phyloP scores from a whole-genome alignment of 2,888 invertebrate genomes.

The Hybos culiciformis region DNA sequence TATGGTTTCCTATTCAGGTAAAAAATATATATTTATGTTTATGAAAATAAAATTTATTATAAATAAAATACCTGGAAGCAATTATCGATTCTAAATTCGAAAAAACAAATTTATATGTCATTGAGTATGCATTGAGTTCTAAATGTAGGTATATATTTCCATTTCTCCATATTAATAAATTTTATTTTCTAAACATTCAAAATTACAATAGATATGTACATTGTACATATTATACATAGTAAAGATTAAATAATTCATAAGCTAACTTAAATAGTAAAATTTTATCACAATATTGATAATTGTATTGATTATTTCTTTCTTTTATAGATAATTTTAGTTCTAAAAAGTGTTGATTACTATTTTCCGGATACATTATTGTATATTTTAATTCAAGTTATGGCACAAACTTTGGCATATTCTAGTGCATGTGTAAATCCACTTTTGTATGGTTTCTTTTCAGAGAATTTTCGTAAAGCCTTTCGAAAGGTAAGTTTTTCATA shows the following conservation, averaged over 20 bases:
- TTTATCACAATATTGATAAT: too few relatives aligned
- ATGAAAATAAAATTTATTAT: background rate
- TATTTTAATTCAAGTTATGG: slow-evolving; percentile 58
- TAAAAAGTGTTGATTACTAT: slow-evolving; percentile 54
- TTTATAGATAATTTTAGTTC: slow-evolving; percentile 66
- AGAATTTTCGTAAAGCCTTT: slow-evolving; percentile 86
- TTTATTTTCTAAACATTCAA: too few relatives aligned
- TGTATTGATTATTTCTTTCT: too few relatives aligned
- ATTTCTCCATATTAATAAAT: too few relatives aligned
- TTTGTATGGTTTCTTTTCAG: slow-evolving; percentile 85
- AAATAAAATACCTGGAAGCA: background rate
- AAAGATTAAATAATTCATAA: too few relatives aligned
- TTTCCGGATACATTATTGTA: slow-evolving; percentile 34
- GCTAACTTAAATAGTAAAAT: too few relatives aligned
- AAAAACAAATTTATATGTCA: background rate
- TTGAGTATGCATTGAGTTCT: background rate
- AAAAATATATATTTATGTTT: slow-evolving; percentile 14
- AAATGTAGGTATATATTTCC: too few relatives aligned
- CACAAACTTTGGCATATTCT: slow-evolving; percentile 75
- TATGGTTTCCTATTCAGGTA: slow-evolving; percentile 90
- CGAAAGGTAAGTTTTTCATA: slow-evolving; percentile 37
- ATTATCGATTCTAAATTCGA: background rate
- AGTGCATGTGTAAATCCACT: slow-evolving; percentile 92
- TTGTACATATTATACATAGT: too few relatives aligned
- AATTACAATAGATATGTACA: too few relatives aligned